Evolutionary conservation across 2,797 vertebrate genomes (phyloP).

Genomic region (Mus spretus): DNA sequence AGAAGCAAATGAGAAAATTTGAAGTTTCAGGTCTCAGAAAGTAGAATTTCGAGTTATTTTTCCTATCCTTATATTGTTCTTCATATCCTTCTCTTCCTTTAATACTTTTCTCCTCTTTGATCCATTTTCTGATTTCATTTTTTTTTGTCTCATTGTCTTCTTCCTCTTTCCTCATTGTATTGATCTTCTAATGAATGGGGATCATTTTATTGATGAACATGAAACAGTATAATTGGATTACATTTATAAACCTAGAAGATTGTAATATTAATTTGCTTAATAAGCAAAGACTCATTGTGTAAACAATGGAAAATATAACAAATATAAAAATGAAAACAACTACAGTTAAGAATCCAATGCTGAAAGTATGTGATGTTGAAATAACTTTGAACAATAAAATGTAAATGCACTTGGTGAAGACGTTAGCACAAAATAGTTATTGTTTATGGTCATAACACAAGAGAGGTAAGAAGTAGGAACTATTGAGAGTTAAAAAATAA

Average conservation of each 20-base stretch:
- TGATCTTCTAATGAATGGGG: background rate
- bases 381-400: background rate
- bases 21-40: background rate
- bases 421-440: background rate
- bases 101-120: background rate
- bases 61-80: background rate
- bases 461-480: background rate
- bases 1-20: background rate
- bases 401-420: background rate
- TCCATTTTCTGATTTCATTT: background rate
- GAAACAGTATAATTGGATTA: background rate
- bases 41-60: background rate
- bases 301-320: background rate
- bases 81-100: background rate
- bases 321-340: background rate
- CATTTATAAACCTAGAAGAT: background rate
- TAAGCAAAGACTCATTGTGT: background rate
- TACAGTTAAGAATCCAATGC: background rate
- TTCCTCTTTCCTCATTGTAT: background rate
- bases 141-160: background rate
- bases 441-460: background rate
- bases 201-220: background rate
- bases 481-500: background rate
- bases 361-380: too few relatives aligned
- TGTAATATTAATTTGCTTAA: background rate